A percentile compares a stretch with the other conserved stretches of the same genome.
These are phyloP conservation scores for Parambassis ranga DNA, from an alignment of 2,797 vertebrate species.

Conservation along the genomic window DNA sequence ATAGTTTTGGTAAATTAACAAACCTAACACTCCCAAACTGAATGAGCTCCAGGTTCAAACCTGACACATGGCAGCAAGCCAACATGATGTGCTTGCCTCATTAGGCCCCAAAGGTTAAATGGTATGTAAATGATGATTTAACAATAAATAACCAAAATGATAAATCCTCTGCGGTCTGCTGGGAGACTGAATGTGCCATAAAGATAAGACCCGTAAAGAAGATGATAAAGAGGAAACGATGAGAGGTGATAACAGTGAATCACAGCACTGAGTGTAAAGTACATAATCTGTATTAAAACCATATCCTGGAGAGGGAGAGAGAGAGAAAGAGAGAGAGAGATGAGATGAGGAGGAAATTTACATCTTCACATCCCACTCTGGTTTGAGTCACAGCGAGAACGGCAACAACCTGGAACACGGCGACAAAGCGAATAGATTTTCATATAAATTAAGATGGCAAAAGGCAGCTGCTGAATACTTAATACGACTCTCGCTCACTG, in stretches of 20 bases:
- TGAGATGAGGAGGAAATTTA: slow-evolving; percentile 19
- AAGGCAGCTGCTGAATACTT: slow-evolving; percentile 34
- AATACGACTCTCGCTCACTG: slow-evolving; percentile 6
- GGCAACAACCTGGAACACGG: slow-evolving; percentile 23
- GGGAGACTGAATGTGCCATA: slow-evolving; percentile 6
- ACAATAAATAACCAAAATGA: slow-evolving; percentile 9
- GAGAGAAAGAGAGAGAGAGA: not conserved
- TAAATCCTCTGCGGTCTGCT: not conserved
- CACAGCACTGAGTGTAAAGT: slow-evolving; percentile 19
- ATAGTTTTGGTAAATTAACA: not conserved
- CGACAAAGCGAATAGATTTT: slow-evolving; percentile 39
- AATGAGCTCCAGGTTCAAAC: not conserved
- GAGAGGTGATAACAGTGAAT: slow-evolving; percentile 29
- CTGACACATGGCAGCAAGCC: too few species aligned
- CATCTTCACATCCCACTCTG: slow-evolving; percentile 46
- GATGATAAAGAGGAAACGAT: not conserved
- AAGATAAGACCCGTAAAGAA: slow-evolving; percentile 22
- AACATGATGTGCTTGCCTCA: not conserved
- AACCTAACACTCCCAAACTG: not conserved
- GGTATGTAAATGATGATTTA: slow-evolving; percentile 16
- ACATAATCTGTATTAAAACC: slow-evolving; percentile 34
- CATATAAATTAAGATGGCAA: slow-evolving; percentile 46
- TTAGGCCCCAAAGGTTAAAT: slow-evolving; percentile 9
- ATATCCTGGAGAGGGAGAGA: not conserved
- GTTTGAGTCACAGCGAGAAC: slow-evolving; percentile 35